Evolutionary conservation across 2,797 vertebrate genomes (phyloP).

Genomic region (Avahi laniger): DNA sequence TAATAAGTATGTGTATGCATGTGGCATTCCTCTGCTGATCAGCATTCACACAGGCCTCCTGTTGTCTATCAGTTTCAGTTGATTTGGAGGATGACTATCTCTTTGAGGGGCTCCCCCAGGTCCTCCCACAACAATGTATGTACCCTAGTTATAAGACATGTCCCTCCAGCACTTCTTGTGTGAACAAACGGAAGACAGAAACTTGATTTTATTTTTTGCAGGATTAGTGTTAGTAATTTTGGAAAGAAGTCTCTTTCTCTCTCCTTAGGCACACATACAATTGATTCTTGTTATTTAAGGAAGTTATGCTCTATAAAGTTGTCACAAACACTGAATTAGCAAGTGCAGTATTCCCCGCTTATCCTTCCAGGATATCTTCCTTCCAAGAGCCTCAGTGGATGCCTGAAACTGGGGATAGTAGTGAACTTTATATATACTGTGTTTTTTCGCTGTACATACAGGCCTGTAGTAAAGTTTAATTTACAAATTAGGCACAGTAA

Average conservation of each 20-base stretch:
- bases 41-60: slow-evolving; percentile 20
- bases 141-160: slow-evolving; percentile 15
- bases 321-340: not conserved
- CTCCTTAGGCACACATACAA: not conserved
- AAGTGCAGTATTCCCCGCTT: not conserved
- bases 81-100: slow-evolving; percentile 27
- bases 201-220: slow-evolving; percentile 1
- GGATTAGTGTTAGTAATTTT: not conserved
- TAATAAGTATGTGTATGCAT: slow-evolving; percentile 32
- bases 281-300: not conserved
- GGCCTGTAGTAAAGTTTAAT: not conserved
- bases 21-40: slow-evolving; percentile 15
- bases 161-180: not conserved
- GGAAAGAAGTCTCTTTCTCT: not conserved
- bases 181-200: slow-evolving; percentile 38
- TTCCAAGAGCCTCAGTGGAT: not conserved
- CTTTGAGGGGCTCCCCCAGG: not conserved
- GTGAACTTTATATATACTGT: not conserved
- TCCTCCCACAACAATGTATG: not conserved
- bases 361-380: not conserved
- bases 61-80: slow-evolving; percentile 28
- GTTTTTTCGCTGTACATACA: not conserved
- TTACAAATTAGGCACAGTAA: not conserved
- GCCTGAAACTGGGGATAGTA: not conserved
- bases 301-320: not conserved